Evolutionary conservation across 2,113 vertebrate genomes (phyloP).

Genomic region (Anser brachyrhynchus): DNA sequence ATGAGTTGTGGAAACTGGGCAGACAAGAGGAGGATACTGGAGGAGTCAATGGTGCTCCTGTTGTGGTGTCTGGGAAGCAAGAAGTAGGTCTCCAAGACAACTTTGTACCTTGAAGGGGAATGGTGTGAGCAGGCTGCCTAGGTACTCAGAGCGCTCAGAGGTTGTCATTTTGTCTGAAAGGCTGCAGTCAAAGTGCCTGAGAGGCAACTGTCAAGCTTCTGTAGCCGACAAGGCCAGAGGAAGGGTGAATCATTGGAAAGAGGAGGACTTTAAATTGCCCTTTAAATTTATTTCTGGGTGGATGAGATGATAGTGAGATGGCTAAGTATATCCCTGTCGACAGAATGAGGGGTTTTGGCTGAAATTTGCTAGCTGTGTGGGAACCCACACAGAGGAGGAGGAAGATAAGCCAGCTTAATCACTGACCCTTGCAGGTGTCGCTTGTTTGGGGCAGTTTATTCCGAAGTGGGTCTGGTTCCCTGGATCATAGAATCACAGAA

Average conservation of each 20-base stretch:
- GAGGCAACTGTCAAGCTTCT: neutral
- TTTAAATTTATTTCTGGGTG: conserved; percentile 10
- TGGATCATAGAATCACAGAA: neutral
- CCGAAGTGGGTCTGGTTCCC: neutral
- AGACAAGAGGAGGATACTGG: neutral
- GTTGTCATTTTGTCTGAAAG: neutral
- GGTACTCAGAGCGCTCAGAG: neutral
- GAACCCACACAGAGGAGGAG: neutral
- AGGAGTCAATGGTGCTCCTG: neutral
- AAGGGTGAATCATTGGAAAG: neutral
- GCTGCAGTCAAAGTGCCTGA: neutral
- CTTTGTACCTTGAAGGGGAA: neutral
- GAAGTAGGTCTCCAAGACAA: neutral
- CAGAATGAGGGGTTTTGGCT: neutral
- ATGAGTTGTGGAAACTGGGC: neutral
- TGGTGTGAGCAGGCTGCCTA: neutral
- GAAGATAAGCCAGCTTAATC: neutral
- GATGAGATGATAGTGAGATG: neutral
- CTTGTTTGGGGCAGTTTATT: neutral
- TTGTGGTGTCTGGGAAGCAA: neutral
- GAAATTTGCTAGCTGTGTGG: neutral
- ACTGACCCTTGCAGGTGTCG: neutral
- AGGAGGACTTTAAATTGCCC: neutral
- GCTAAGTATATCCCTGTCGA: neutral
- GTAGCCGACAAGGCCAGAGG: neutral